Percentiles rank a stretch among this genome's conserved stretches.
Conservation (phyloP, 2,797 vertebrate species). For the Urophycis tenuis region DNA sequence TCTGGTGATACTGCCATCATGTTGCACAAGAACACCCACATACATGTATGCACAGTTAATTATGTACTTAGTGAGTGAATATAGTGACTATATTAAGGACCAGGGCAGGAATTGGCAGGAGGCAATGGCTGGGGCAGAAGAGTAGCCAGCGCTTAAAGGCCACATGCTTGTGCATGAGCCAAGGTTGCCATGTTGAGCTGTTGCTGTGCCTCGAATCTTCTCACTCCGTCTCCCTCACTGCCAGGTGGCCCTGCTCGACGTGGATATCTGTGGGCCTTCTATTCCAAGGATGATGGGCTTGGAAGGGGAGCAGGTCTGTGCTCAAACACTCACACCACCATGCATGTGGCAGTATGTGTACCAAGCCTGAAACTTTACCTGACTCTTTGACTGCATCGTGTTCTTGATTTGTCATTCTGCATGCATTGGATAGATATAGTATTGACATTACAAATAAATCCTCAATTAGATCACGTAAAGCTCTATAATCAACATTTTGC, state of each 20-base stretch:
- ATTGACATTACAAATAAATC: not conserved
- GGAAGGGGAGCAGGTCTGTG: conserved; percentile 88
- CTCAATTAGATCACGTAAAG: not conserved
- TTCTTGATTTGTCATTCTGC: not conserved
- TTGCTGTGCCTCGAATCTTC: not conserved
- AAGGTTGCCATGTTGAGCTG: not conserved
- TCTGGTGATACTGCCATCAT: not conserved
- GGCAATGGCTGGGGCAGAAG: not conserved
- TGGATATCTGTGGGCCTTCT: conserved; percentile 93
- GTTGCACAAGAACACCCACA: not conserved
- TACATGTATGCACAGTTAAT: not conserved
- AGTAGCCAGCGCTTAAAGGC: not conserved
- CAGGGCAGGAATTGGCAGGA: too few relatives aligned
- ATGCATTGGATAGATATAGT: not conserved
- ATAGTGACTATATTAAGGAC: not conserved
- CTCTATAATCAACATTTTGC: not conserved
- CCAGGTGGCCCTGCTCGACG: conserved; percentile 89
- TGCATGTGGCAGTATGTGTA: not conserved
- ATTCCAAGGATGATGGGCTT: conserved; percentile 93
- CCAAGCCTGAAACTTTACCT: not conserved
- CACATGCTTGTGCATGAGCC: not conserved
- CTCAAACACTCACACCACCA: not conserved
- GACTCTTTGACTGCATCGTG: not conserved
- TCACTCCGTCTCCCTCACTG: conserved; percentile 24
- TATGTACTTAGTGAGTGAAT: too few relatives aligned